Evolutionary conservation across 2,888 invertebrate genomes (phyloP).

Genomic region (Melieria crassipennis): DNA sequence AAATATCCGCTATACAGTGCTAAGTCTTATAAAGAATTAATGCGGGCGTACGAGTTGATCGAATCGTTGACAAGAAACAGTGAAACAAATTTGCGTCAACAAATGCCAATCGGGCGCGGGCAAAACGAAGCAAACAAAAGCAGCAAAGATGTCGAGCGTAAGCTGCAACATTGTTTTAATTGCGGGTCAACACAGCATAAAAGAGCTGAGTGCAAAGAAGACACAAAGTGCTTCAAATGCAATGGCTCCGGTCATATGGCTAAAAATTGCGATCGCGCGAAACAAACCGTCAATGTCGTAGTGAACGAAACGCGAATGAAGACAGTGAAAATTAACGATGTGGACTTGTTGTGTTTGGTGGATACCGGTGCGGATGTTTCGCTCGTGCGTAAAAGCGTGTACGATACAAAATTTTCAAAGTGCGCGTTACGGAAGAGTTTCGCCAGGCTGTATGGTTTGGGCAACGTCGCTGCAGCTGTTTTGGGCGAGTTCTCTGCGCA

Average conservation of each 20-base stretch:
- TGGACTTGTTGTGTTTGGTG: constrained; percentile 19
- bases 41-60: constrained; percentile 24
- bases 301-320: constrained; percentile 19
- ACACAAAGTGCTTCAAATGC: constrained; percentile 4
- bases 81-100: no score
- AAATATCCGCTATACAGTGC: constrained; percentile 31
- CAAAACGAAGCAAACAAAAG: no score
- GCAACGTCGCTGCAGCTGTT: neutral
- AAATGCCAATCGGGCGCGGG: no score
- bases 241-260: constrained; percentile 7
- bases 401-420: neutral
- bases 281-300: constrained; percentile 11
- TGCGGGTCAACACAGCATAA: neutral
- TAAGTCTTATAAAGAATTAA: constrained; percentile 33
- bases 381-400: constrained; percentile 14
- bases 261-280: neutral
- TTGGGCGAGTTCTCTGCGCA: constrained; percentile 17
- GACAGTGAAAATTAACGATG: constrained; percentile 7
- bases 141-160: no score
- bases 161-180: neutral
- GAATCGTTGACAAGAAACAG: no score
- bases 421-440: neutral
- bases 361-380: constrained; percentile 27
- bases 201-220: constrained; percentile 10
- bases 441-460: no score